Conservation (phyloP, 1,140 invertebrate genomes). For the Magallana ariakensis region DNA sequence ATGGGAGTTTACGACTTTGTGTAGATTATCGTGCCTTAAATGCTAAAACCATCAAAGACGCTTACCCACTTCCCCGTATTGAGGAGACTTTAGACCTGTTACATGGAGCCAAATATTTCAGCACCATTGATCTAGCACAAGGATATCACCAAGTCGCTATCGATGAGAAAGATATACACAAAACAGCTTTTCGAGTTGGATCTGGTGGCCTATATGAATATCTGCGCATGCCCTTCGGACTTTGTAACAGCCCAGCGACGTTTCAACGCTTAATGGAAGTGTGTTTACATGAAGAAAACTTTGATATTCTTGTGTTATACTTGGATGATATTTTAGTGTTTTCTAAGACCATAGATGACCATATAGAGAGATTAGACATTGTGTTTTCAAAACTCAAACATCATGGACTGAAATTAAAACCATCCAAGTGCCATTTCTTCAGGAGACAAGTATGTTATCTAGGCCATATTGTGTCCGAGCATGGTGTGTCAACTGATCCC, state of each 20-base stretch:
- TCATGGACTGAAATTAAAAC: constrained; percentile 38
- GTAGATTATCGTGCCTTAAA: constrained; percentile 58
- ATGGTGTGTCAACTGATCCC: constrained; percentile 65
- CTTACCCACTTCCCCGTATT: constrained; percentile 77
- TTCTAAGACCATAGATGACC: constrained; percentile 35
- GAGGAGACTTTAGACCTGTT: constrained; percentile 61
- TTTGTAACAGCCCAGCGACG: no score
- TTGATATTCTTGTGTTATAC: no score
- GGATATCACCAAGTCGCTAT: constrained; percentile 73
- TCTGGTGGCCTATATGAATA: constrained; percentile 61
- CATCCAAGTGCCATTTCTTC: constrained; percentile 36
- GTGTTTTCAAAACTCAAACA: constrained; percentile 36
- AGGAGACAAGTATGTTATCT: background rate
- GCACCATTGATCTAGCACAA: constrained; percentile 53
- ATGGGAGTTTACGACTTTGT: constrained; percentile 58
- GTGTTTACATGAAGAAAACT: no score
- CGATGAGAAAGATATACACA: constrained; percentile 38
- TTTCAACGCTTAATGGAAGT: no score
- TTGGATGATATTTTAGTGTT: constrained; percentile 48
- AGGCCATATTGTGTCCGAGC: constrained; percentile 49
- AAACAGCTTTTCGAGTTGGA: constrained; percentile 72
- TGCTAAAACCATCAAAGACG: constrained; percentile 71
- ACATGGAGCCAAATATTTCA: constrained; percentile 76
- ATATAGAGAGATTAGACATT: constrained; percentile 3
- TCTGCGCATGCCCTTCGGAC: no score